Base-by-base conservation (phyloP, 2,113 vertebrate genomes). In the Campylorhamphus procurvoides region DNA sequence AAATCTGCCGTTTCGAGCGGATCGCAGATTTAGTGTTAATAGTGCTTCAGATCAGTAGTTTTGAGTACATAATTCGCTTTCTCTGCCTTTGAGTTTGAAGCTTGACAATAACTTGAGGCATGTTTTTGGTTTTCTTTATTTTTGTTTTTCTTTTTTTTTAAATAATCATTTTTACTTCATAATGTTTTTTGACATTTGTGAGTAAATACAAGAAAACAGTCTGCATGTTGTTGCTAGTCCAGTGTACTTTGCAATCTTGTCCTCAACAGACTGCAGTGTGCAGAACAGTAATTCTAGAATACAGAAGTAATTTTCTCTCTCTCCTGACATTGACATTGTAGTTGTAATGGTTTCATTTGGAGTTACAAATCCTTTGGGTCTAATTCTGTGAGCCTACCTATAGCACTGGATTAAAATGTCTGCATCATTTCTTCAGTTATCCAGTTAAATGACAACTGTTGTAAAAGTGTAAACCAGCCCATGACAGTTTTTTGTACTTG, bases 401-500 rank as follows among this genome's bases (percentile, higher is more conserved):
- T 98, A 98, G 98, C 98, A 98, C 98, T 98, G 98, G 98, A 98
- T 98, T 98, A 98, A 98, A 97, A 98, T 96, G 98, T 98, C 98
- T 98, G 97, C 97, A 98, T 98, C 97, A 98, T 98, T 98, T 98
- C 98, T 98, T 98, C 97, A 97, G 97, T 98, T 98, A 97, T 92
- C 97, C 98, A 98, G 98, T 98, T 98, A 97, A 98, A 98, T 97
- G 98, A 98, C 98, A 98, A 97, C 97, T 98, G 97, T 98, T 98
- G 97, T 98, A 98, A 98, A 97, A 97, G 98, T 98, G 97, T 97
- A 98, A 98, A 97, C 98, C 98, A 98, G 98, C 98, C 98, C 97
- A 98, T 95, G 94, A 98, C 97, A 98, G 98, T 97, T 98, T 98
- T 99, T 99, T 99, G 98, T 99, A 99, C 98, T 98, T 98, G 98